Percentiles rank a stretch among this genome's conserved stretches.
Conservation (phyloP, 2,113 vertebrate genomes). For the Toxostoma redivivum region DNA sequence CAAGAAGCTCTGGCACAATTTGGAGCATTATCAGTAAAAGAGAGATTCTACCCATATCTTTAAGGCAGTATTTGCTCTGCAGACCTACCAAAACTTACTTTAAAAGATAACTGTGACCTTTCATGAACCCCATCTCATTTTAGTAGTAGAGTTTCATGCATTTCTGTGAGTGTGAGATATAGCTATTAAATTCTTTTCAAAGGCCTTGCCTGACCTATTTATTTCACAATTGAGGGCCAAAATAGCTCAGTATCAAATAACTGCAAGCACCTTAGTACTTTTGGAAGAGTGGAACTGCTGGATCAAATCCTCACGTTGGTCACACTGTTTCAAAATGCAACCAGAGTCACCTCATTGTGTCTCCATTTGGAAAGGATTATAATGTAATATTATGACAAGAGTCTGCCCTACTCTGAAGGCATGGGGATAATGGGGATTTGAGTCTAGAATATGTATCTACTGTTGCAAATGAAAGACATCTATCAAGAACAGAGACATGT, state of each 20-base stretch:
- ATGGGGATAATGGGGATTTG: neutral
- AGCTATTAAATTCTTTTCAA: neutral
- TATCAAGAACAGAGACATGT: neutral
- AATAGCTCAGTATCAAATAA: neutral
- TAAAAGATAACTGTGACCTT: neutral
- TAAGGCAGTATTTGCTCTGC: neutral
- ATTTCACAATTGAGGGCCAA: neutral
- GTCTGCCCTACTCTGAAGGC: neutral
- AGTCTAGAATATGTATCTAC: neutral
- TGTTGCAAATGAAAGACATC: neutral
- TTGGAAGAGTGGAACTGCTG: neutral
- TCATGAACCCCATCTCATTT: slow-evolving; percentile 3
- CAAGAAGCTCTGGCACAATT: neutral
- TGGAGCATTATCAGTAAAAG: neutral
- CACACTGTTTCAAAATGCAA: neutral
- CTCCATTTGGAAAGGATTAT: neutral
- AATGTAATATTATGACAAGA: neutral
- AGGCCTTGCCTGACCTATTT: neutral
- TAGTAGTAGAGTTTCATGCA: neutral
- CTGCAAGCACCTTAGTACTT: neutral
- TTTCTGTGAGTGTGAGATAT: neutral
- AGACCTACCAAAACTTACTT: slow-evolving; percentile 8
- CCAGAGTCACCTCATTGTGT: neutral
- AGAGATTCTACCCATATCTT: neutral
- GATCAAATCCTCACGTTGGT: neutral